Percentiles rank a stretch among this genome's conserved stretches.
phyloP scores from a whole-genome alignment of 30 jellyfish, hydroid and myxozoan genomes.

The Clytia hemisphaerica region DNA sequence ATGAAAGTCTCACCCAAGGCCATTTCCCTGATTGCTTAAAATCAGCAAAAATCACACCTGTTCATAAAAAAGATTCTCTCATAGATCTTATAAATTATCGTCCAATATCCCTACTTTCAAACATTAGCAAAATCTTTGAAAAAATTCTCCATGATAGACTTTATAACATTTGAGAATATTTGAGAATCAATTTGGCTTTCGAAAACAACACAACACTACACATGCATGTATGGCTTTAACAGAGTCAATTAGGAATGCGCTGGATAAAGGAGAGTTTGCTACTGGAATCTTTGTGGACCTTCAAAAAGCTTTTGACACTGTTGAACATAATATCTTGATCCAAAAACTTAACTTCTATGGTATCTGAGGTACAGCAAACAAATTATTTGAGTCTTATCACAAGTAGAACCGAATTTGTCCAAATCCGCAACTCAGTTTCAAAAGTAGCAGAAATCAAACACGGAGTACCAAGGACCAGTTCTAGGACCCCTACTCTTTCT shows the following conservation, averaged over 20 bases:
- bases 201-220: constrained; percentile 27
- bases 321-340: constrained; percentile 29
- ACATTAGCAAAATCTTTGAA: constrained; percentile 35
- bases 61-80: constrained; percentile 33
- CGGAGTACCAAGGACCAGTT: constrained; percentile 51
- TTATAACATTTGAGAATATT: constrained; percentile 10
- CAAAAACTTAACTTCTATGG: constrained; percentile 41
- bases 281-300: constrained; percentile 40
- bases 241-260: constrained; percentile 38
- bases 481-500: too few relatives aligned
- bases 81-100: constrained; percentile 39
- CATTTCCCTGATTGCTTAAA: constrained; percentile 28
- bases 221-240: constrained; percentile 42
- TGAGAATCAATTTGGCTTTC: constrained; percentile 41
- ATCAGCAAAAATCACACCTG: constrained; percentile 31
- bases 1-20: constrained; percentile 40
- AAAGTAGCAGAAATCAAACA: constrained; percentile 22
- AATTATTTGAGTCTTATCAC: constrained; percentile 40
- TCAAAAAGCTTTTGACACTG: constrained; percentile 39
- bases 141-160: constrained; percentile 31
- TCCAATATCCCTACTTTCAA: constrained; percentile 40
- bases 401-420: constrained; percentile 30
- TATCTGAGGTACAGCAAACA: constrained; percentile 26
- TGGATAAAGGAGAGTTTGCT: too few relatives aligned
- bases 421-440: constrained; percentile 31